Evolutionary conservation across 2,888 invertebrate genomes (phyloP), one percentile per base, ranked within the genome.

Genomic region (Eristalis tenax): DNA sequence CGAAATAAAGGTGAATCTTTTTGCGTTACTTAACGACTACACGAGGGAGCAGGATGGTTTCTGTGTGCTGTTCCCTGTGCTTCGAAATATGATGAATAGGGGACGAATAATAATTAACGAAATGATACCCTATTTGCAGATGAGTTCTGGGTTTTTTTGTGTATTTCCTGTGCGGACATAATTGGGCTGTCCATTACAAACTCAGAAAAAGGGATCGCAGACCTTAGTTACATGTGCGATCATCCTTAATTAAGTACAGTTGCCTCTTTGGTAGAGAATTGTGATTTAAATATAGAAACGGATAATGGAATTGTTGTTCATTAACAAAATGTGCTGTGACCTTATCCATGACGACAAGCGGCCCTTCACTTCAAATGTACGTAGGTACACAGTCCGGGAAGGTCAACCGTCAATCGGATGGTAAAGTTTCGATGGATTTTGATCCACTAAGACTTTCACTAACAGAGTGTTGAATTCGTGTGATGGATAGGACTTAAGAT

Each of bases 1-100:
- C 69, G 69, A 63, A 78, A 74, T 80, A 50, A 22, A 74, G 71
- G 26, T 56, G 68, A 61, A 68, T 69, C 68, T 68, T 68, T 50
- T 74, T 50, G 18, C 43, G 22, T 74, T 69, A 68, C 61, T 61
- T 50, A 66, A 66, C 35, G 56, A 28, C 59, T 32, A 3, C n/a
- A 6, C n/a, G 38, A n/a, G 56, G 28, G 32, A 56, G 13, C 8
- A 38, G 10, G 59, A n/a, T n/a, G n/a, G 43, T 43, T 43, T 15
- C 43, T 15, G 18, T 18, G 57, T 28, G 23, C 56, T 15, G 5
- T 35, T 8, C 32, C n/a, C 35, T 50, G 35, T 59, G 18, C 28
- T 78, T 57, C 18, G 4, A 40, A 38, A 71, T 38, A 65, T 40
- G 23, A 65, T 56, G 43, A 70, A 63, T 69, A 32, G 18, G 13